Evolutionary conservation across 2,888 invertebrate genomes (phyloP).

Genomic region (Pseudanteris insignis): DNA sequence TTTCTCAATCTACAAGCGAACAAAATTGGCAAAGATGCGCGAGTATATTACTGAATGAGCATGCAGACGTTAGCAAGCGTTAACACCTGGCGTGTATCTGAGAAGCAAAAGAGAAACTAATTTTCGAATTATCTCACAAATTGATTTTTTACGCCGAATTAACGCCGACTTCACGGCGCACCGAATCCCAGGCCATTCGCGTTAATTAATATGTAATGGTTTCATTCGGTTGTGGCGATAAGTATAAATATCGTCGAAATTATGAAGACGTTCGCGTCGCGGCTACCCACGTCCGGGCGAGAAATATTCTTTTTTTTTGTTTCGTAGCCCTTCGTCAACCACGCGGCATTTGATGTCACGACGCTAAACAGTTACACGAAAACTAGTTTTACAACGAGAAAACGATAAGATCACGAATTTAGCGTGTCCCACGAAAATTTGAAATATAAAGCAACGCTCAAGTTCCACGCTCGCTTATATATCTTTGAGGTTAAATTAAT

Average conservation of each 20-base stretch:
- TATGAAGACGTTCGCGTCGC: too few relatives aligned
- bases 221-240: too few relatives aligned
- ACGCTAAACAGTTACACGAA: constrained; percentile 28
- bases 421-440: constrained; percentile 23
- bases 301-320: too few relatives aligned
- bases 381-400: constrained; percentile 35
- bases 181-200: too few relatives aligned
- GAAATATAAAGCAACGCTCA: constrained; percentile 30
- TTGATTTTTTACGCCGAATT: constrained; percentile 15
- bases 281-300: too few relatives aligned
- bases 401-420: constrained; percentile 36
- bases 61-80: constrained; percentile 16
- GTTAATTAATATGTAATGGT: too few relatives aligned
- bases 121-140: constrained; percentile 12
- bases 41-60: constrained; percentile 7
- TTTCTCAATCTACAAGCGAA: too few relatives aligned
- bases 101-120: constrained; percentile 5
- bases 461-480: constrained; percentile 28
- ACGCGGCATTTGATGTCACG: too few relatives aligned
- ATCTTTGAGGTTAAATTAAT: constrained; percentile 35
- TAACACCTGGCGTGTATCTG: constrained; percentile 13
- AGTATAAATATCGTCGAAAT: too few relatives aligned
- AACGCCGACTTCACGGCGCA: too few relatives aligned
- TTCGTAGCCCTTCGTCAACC: too few relatives aligned
- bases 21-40: too few relatives aligned